These are phyloP conservation scores for Arctopsyche grandis DNA, from an alignment of 1,140 invertebrate genomes.

Conservation along the genomic window DNA sequence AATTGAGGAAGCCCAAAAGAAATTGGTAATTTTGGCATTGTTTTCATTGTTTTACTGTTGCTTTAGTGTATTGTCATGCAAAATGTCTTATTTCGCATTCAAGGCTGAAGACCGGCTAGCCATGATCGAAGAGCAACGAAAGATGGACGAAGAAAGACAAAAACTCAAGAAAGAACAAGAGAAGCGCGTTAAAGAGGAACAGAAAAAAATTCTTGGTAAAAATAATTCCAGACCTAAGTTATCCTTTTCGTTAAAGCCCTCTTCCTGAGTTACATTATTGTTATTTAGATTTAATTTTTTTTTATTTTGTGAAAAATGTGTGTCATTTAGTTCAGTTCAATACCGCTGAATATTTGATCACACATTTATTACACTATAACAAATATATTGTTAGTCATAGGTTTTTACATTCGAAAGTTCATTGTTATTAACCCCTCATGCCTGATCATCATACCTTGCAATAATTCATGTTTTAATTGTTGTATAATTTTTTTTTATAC, in stretches of 20 bases:
- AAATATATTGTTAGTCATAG: not conserved
- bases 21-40: conserved; percentile 76
- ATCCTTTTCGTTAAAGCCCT: conserved; percentile 89
- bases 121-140: conserved; percentile 95
- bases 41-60: not conserved
- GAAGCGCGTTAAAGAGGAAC: conserved; percentile 91
- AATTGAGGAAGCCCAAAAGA: conserved; percentile 95
- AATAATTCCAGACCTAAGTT: conserved; percentile 96
- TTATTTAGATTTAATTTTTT: conserved; percentile 23
- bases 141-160: conserved; percentile 95
- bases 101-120: conserved; percentile 96
- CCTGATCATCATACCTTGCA: not conserved
- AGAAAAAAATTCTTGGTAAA: conserved; percentile 96
- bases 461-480: too few species aligned
- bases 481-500: too few species aligned
- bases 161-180: conserved; percentile 92
- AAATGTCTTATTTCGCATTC: not conserved
- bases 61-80: not conserved
- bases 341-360: conserved; percentile 19
- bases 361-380: conserved; percentile 2
- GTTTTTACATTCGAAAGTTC: not conserved
- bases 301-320: conserved; percentile 34
- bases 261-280: conserved; percentile 67
- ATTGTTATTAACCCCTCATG: conserved; percentile 6
- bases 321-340: conserved; percentile 14